Evolutionary conservation across 2,797 vertebrate genomes (phyloP).

Genomic region (Acanthurus lineatus): DNA sequence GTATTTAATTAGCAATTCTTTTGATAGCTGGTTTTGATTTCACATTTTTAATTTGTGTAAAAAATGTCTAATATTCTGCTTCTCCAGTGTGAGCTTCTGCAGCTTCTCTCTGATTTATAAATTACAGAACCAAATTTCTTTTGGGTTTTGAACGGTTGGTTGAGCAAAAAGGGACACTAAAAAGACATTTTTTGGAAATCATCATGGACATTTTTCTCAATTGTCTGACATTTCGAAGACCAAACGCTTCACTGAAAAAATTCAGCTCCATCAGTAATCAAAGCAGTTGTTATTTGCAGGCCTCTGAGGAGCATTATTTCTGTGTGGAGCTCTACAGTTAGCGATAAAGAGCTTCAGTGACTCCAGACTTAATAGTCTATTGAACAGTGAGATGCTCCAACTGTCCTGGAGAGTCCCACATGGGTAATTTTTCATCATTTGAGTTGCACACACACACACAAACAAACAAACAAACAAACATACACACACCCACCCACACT

Average conservation of each 20-base stretch:
- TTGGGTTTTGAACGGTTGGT: background rate
- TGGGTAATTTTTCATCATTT: too few relatives aligned
- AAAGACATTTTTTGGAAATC: background rate
- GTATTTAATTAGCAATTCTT: too few relatives aligned
- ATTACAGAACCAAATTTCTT: background rate
- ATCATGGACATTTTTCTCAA: background rate
- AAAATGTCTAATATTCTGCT: background rate
- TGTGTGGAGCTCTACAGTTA: background rate
- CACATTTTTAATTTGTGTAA: too few relatives aligned
- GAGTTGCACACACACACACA: too few relatives aligned
- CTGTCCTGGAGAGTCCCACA: background rate
- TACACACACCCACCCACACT: conserved; percentile 9
- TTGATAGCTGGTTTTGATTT: too few relatives aligned
- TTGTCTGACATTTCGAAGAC: background rate
- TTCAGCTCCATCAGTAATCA: fast-evolving
- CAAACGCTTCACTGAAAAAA: background rate
- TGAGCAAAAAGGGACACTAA: background rate
- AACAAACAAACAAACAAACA: background rate
- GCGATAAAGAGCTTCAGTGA: background rate
- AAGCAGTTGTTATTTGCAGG: background rate
- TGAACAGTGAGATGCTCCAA: background rate
- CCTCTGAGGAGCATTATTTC: background rate
- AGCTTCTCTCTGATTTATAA: background rate
- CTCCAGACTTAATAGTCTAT: background rate
- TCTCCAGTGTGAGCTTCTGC: background rate